Evolutionary conservation across 2,888 invertebrate species (phyloP), one percentile per base, ranked within the genome.

Genomic region (Spisula solida): DNA sequence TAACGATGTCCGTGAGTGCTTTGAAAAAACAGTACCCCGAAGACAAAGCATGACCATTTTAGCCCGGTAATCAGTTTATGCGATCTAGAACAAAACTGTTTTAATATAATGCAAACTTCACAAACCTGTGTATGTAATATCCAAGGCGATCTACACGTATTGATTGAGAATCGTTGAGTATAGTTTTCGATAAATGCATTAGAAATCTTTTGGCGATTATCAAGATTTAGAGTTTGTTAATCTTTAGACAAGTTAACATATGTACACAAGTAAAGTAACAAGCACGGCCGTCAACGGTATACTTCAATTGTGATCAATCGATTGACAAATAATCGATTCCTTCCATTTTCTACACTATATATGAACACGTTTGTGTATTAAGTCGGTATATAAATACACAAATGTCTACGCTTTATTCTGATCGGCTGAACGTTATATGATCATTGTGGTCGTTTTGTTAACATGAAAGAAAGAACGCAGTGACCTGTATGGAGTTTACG

Each of bases 221-320:
- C 75, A 18, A 12, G 16, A 75, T 75, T 34, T 16, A 34, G 31
- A 16, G 31, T 75, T 75, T 34, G 75, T 31, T 75, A 75, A 75
- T 75, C 29, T 75, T 10, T 31, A 31, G 31, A 75, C 31, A 75
- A 16, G 31, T 25, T 1, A 34, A 31, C 75, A 75, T 75, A 75
- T 75, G 75, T 75, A 75, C 34, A 75, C 75, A 34, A 16, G n/a
- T 31, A 31, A 75, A 29, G 75, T 75, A 34, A 75, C 75, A 75
- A 34, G 75, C 31, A 10, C 31, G 4, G 1, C 75, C 34, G 29
- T 18, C 34, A 31, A 18, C 31, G 18, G 34, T 75, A 41, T 41
- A 31, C 34, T 75, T 75, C 12, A 75, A 75, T 12, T 18, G 75
- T 75, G 75, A 75, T 75, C 60, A 60, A 60, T 60, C 75, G 75